Evolutionary conservation across 2,113 vertebrate species (phyloP), one percentile per base, ranked within the genome.

Genomic region (Gulo gulo): DNA sequence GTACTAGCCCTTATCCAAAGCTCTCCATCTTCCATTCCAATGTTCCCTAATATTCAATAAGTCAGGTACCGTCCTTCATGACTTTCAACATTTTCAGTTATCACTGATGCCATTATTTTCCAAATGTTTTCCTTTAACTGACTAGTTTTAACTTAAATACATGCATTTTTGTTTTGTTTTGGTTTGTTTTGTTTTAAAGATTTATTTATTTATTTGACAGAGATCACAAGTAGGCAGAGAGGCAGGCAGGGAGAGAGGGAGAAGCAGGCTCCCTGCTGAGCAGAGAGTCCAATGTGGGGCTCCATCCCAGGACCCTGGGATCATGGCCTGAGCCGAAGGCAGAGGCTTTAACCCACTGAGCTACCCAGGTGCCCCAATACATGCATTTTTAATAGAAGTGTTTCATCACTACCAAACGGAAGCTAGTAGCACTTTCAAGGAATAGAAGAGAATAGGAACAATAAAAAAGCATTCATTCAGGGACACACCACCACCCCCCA

Each of bases 381-480:
- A 47, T 76, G 9, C 13, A 52, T 82, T 97, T 97, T 86, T 65
- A 95, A 91, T 85, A 39, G 34, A n/a, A 91, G 63, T 0, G 42
- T 88, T 85, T 91, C 47, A 39, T 84, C 61, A 85, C 31, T 81
- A 20, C 36, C 78, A 74, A 93, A 61, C n/a, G n/a, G 47, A 47
- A 82, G 79, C 39, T 6, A 36, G 15, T 67, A 57, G 67, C n/a
- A 63, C 23, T 84, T 92, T 20, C 12, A 78, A 95, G 63, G 18
- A 79, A 85, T 6, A 88, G 31, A 86, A 92, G 36, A 63, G 6
- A 97, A 89, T n/a, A 83, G 34, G 50, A 67, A 95, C n/a, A 88
- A 91, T 45, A 45, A 24, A 61, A 59, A 97, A 67, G 1, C 15
- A 91, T 29, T 87, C 45, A 74, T 85, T 85, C 23, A 3, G 14